Evolutionary conservation across 2,797 vertebrate genomes (phyloP).

Genomic region (Bovichtus variegatus): DNA sequence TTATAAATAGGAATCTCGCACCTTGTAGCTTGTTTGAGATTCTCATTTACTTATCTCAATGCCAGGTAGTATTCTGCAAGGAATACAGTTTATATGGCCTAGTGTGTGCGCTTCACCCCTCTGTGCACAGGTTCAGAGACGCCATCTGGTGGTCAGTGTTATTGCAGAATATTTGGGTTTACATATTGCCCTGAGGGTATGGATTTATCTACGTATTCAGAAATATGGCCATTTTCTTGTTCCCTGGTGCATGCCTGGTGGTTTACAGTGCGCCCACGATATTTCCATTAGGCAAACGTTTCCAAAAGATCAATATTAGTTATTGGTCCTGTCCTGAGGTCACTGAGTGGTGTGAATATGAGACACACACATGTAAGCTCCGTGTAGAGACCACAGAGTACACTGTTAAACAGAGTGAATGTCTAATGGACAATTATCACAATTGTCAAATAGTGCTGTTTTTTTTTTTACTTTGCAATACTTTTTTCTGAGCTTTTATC

Average conservation of each 20-base stretch:
- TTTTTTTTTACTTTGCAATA: no score
- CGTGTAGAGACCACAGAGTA: not conserved
- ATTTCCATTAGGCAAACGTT: not conserved
- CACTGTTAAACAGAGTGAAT: not conserved
- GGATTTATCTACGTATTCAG: not conserved
- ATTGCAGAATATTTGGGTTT: slow-evolving; percentile 3
- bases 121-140: not conserved
- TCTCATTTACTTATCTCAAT: not conserved
- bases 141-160: slow-evolving; percentile 64
- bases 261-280: not conserved
- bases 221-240: not conserved
- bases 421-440: no score
- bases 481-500: no score
- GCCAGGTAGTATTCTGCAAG: not conserved
- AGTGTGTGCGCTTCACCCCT: not conserved
- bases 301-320: not conserved
- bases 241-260: rapidly evolving
- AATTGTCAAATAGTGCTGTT: no score
- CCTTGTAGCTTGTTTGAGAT: no score
- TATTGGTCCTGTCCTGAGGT: not conserved
- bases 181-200: not conserved
- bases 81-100: no score
- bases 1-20: not conserved
- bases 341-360: not conserved
- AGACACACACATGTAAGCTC: not conserved